Conservation (phyloP, 2,888 invertebrate species). For the Pterobdella sp. region DNA sequence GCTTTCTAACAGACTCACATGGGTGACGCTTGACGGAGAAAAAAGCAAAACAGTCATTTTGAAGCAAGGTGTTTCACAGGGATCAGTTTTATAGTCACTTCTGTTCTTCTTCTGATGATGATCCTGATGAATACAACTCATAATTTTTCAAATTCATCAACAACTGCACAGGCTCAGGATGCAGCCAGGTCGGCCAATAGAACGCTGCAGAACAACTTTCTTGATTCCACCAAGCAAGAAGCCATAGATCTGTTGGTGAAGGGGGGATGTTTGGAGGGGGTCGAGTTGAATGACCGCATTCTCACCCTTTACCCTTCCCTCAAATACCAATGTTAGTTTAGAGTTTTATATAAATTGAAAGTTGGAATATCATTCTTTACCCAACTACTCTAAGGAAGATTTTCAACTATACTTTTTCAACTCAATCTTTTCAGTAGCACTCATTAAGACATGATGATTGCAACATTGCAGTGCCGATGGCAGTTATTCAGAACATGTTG, state of each 20-base stretch:
- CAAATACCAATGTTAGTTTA: conserved; percentile 43
- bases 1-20: no score
- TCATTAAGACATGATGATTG: background rate
- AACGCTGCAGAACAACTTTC: conserved; percentile 94
- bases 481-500: conserved; percentile 31
- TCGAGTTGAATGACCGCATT: conserved; percentile 82
- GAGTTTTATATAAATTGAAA: background rate
- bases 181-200: conserved; percentile 93
- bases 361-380: background rate
- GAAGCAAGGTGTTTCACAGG: no score
- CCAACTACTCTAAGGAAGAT: background rate
- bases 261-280: conserved; percentile 75
- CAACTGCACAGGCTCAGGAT: conserved; percentile 67
- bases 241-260: conserved; percentile 89
- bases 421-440: background rate
- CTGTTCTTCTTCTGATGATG: no score
- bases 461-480: conserved; percentile 31
- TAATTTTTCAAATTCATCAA: background rate
- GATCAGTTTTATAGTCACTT: no score
- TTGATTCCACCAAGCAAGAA: conserved; percentile 84
- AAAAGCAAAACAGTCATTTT: no score
- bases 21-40: no score
- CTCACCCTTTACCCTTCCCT: conserved; percentile 53
- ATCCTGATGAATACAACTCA: no score
- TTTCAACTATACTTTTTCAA: background rate